Percentiles rank a stretch among this genome's conserved stretches.
Evolutionary conservation across 1,140 invertebrate species (phyloP).

Genomic region (Aphelenchoides besseyi): DNA sequence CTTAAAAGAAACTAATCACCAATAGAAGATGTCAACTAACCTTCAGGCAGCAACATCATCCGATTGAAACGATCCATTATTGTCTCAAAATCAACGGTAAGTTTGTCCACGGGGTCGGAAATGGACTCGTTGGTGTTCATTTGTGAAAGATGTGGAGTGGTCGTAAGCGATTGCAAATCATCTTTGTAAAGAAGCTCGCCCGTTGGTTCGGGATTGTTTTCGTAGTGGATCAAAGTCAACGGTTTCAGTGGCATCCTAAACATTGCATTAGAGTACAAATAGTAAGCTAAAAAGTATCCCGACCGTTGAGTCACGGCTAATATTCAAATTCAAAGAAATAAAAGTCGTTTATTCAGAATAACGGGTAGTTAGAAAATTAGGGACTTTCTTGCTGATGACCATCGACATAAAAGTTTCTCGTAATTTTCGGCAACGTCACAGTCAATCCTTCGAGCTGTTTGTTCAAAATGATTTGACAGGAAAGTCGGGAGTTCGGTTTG

Average conservation of each 20-base stretch:
- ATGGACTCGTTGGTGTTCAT: neutral
- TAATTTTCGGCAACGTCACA: constrained; percentile 80
- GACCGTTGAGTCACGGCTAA: neutral
- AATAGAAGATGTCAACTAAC: neutral
- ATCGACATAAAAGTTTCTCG: constrained; percentile 97
- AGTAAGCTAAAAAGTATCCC: neutral
- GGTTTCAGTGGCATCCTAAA: neutral
- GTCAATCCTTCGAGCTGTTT: constrained; percentile 88
- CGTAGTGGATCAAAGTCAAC: neutral
- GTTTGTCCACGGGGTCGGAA: neutral
- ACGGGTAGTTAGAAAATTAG: no score
- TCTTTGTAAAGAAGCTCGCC: neutral
- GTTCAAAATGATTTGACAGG: constrained; percentile 88
- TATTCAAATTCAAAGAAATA: neutral
- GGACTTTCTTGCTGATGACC: constrained; percentile 88
- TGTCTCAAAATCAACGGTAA: neutral
- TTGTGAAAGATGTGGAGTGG: neutral
- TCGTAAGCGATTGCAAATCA: neutral
- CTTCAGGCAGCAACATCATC: neutral
- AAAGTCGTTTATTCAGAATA: neutral
- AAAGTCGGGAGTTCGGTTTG: constrained; percentile 88
- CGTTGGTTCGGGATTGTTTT: neutral
- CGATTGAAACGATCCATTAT: constrained; percentile 10
- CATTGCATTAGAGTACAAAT: neutral
- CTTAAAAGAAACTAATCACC: neutral